A percentile compares a stretch with the other conserved stretches of the same genome.
phyloP scores from a whole-genome alignment of 2,888 invertebrate species.

The Philonicus albiceps region DNA sequence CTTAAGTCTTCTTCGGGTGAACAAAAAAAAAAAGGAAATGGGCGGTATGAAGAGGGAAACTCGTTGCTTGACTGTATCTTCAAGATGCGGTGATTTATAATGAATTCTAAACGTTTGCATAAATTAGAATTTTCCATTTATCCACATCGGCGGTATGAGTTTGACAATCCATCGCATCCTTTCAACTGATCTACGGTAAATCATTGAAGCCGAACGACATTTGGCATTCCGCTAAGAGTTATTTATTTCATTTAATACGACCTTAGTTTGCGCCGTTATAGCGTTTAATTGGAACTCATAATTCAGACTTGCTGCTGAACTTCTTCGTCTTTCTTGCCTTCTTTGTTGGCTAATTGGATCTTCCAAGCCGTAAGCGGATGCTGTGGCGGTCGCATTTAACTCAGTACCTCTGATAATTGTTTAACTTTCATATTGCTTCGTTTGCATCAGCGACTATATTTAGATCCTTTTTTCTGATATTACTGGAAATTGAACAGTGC shows the following conservation, averaged over 20 bases:
- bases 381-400: background rate
- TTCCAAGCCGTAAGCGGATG: background rate
- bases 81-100: background rate
- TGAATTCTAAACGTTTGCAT: background rate
- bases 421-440: background rate
- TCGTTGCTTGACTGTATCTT: background rate
- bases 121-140: background rate
- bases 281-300: slow-evolving; percentile 10
- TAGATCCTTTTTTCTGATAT: background rate
- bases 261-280: background rate
- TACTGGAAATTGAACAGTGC: background rate
- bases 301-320: background rate
- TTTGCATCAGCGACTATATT: background rate
- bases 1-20: background rate
- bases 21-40: too few species aligned
- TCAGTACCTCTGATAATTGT: background rate
- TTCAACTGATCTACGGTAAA: background rate
- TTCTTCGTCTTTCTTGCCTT: background rate
- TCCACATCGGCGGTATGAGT: background rate
- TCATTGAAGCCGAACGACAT: background rate
- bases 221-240: background rate
- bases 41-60: background rate
- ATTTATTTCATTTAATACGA: background rate
- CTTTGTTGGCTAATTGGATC: background rate
- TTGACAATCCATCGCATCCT: background rate